These are phyloP conservation scores for Gallinago solitaria DNA, from an alignment of 2,797 vertebrate species.

Conservation along the genomic window DNA sequence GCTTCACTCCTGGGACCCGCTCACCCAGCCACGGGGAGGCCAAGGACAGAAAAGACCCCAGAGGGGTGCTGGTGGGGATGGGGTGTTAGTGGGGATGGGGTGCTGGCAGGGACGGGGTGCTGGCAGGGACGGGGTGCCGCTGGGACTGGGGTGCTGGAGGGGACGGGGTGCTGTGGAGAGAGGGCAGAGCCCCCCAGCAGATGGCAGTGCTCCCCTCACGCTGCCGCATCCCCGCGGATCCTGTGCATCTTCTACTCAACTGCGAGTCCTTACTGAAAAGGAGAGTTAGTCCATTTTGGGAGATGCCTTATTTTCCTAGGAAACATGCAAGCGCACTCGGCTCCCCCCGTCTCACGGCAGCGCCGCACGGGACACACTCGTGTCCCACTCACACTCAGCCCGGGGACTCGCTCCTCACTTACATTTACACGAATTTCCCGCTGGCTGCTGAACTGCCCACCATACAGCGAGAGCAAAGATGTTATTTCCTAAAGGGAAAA, in stretches of 20 bases:
- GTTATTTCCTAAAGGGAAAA: constrained; percentile 88
- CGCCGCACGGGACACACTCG: not conserved
- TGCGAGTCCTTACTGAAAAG: not conserved
- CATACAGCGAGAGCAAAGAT: constrained; percentile 87
- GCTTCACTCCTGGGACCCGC: not conserved
- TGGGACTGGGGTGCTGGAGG: too few relatives aligned
- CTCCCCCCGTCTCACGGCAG: not conserved
- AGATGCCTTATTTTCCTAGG: not conserved
- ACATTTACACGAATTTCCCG: constrained; percentile 87
- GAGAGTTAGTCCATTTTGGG: not conserved
- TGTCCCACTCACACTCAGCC: too few relatives aligned
- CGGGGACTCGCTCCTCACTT: constrained; percentile 19
- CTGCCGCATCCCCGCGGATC: not conserved
- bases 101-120: too few relatives aligned
- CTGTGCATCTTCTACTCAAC: not conserved
- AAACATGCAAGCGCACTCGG: not conserved
- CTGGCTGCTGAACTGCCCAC: constrained; percentile 79
- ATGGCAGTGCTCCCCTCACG: not conserved
- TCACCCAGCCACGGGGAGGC: too few relatives aligned
- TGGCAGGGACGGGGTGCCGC: too few relatives aligned
- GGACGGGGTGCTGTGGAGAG: too few relatives aligned
- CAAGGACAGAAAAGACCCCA: too few relatives aligned
- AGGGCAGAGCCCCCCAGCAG: not conserved
- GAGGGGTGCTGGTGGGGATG: too few relatives aligned
- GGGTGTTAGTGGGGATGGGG: too few relatives aligned